phyloP scores from a whole-genome alignment of 2,797 vertebrate genomes.

The Manis javanica region DNA sequence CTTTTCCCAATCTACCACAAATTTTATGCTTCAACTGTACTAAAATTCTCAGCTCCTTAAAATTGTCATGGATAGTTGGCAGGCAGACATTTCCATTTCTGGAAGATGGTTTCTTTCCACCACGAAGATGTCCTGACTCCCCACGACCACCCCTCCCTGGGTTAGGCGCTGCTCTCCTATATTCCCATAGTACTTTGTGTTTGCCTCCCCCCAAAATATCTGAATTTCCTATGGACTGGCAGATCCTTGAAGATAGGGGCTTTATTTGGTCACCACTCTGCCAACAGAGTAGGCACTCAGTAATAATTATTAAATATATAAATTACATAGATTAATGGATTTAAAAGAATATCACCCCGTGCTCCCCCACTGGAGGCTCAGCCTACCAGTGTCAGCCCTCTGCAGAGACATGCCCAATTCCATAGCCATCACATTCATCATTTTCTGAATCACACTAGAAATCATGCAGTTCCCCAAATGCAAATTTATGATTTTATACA shows the following conservation, averaged over 20 bases:
- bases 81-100: not conserved
- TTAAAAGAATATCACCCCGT: not conserved
- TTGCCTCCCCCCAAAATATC: not conserved
- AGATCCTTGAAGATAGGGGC: not conserved
- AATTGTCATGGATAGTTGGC: not conserved
- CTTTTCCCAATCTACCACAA: conserved; percentile 1
- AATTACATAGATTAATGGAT: not conserved
- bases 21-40: not conserved
- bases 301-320: conserved; percentile 39
- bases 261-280: not conserved
- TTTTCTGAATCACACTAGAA: conserved; percentile 35
- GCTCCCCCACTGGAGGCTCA: not conserved
- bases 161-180: not conserved
- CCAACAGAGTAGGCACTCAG: not conserved
- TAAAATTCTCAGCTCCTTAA: conserved; percentile 33
- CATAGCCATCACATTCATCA: not conserved
- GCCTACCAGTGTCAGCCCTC: not conserved
- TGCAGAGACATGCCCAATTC: not conserved
- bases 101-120: not conserved
- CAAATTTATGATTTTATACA: not conserved
- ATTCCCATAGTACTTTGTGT: not conserved
- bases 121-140: not conserved
- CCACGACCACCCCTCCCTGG: not conserved
- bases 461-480: not conserved
- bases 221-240: not conserved